Conservation (phyloP, 2,888 invertebrate genomes). For the Caenorhabditis zanzibari region DNA sequence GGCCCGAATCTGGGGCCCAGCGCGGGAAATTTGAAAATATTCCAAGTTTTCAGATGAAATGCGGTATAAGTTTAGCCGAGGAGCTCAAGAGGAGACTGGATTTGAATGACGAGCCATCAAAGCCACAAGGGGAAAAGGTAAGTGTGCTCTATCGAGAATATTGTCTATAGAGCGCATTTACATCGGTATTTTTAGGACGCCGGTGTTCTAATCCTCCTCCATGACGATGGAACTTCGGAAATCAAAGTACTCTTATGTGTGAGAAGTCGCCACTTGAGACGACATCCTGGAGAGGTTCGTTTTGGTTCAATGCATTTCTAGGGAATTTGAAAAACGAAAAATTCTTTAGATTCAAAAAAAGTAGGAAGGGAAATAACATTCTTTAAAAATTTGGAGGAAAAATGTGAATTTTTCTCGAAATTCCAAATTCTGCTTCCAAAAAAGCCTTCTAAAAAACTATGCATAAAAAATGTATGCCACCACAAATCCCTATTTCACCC, state of each 20-base stretch:
- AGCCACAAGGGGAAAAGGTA: slow-evolving; percentile 48
- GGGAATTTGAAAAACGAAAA: too few relatives aligned
- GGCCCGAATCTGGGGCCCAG: neutral
- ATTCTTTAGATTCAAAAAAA: too few relatives aligned
- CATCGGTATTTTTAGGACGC: slow-evolving; percentile 62
- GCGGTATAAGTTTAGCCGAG: slow-evolving; percentile 7
- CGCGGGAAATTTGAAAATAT: neutral
- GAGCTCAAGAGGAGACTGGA: slow-evolving; percentile 30
- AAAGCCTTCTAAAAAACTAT: too few relatives aligned
- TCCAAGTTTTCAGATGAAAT: slow-evolving; percentile 7
- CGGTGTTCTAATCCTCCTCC: slow-evolving; percentile 68
- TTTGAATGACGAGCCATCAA: slow-evolving; percentile 26
- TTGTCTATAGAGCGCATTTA: too few relatives aligned
- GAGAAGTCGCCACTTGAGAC: slow-evolving; percentile 58
- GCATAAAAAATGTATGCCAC: too few relatives aligned
- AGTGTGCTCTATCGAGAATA: neutral
- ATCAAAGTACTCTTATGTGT: slow-evolving; percentile 70
- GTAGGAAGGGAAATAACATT: too few relatives aligned
- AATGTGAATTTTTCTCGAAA: too few relatives aligned
- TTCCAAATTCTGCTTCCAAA: too few relatives aligned
- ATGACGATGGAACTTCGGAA: slow-evolving; percentile 42
- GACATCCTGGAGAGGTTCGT: slow-evolving; percentile 69
- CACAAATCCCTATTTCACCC: too few relatives aligned
- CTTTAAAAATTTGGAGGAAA: too few relatives aligned
- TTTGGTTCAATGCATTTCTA: slow-evolving; percentile 8